Evolutionary conservation across 2,113 vertebrate genomes (phyloP), one percentile per base, ranked within the genome.

Genomic region (Callionymus lyra): DNA sequence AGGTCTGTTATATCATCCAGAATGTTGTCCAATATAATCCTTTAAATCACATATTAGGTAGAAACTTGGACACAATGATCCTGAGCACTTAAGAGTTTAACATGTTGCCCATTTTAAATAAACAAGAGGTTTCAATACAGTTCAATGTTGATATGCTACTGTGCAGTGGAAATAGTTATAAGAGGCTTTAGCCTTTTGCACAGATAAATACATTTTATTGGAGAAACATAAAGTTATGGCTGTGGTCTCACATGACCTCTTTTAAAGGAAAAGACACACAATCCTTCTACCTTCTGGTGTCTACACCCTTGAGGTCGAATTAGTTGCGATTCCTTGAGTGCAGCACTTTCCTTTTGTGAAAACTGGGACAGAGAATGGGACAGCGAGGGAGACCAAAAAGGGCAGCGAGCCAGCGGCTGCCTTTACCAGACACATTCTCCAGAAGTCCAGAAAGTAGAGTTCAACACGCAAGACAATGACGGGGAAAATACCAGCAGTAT

Each of bases 351-450:
- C 62, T 55, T 45, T 66, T 72, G 52, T 62, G 40, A 72, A 83
- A 84, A 82, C 75, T 86, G 69, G 79, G 79, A 81, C 82, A 83
- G 68, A 77, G 52, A 68, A 72, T 60, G 43, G 17, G 41, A 27
- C 21, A 51, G 54, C 51, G 44, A 60, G 41, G 63, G 43, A 34
- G 42, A 13, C 15, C 1, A 21, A 18, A 46, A 34, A 65, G 69
- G 63, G 54, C 41, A 50, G 34, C 13, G 18, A 6, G 63, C 72
- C 68, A 52, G 68, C 69, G 76, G 75, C 66, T 38, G 60, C 79
- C 77, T 52, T 82, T 77, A 76, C 47, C n/a, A 14, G 49, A 65
- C 45, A 31, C 56, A 41, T 39, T 54, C 21, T 27, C 21, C 37
- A 40, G 37, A 16, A 15, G 12, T 49, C 63, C 51, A 19, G 6